Evolutionary conservation across 1,140 invertebrate genomes (phyloP), one percentile per base, ranked within the genome.

Genomic region (Sycobia sp.): DNA sequence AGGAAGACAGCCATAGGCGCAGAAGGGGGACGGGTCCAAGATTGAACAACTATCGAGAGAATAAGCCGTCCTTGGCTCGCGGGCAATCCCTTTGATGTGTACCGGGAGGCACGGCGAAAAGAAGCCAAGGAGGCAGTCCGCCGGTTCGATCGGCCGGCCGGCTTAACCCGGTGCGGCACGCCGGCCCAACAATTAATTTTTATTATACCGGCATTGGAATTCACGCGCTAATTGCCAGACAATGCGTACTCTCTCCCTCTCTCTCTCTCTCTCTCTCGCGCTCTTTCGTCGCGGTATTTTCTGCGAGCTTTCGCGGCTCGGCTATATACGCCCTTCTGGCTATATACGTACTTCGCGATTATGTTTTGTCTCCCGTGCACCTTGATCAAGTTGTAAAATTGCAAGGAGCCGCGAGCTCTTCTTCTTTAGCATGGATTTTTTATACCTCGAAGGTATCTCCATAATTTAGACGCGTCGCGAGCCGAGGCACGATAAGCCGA

Each of bases 161-260:
- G 27, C 55, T 27, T 29, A 7, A 16, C 16, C 53, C 8, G 13
- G 14, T 2, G n/a, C 47, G 39, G 29, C 63, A 53, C 46, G 61
- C 61, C 55, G 60, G 39, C 29, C 29, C 38, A 49, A 63, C 70
- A 67, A 73, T 72, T 71, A 71, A 66, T 73, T 73, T 73, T 73
- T 72, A 71, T 72, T 66, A n/a, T n/a, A 71, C 69, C 63, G 47
- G 41, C 54, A 38, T 65, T 38, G 56, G 66, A 72, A 69, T 71
- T 63, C 58, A 46, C 38, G 41, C 58, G 60, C 62, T 71, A 71
- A 73, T 73, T 72, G 67, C 66, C 43, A 66, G 62, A 71, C 69
- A 72, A 73, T 72, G 66, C 61, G 62, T 63, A 27, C 14, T 4
- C 29, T 44, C 44, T 47, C 23, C 44, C 44, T 25, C 20, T 25